Base-by-base conservation (phyloP, 2,113 vertebrate species). In the Centropus bengalensis region DNA sequence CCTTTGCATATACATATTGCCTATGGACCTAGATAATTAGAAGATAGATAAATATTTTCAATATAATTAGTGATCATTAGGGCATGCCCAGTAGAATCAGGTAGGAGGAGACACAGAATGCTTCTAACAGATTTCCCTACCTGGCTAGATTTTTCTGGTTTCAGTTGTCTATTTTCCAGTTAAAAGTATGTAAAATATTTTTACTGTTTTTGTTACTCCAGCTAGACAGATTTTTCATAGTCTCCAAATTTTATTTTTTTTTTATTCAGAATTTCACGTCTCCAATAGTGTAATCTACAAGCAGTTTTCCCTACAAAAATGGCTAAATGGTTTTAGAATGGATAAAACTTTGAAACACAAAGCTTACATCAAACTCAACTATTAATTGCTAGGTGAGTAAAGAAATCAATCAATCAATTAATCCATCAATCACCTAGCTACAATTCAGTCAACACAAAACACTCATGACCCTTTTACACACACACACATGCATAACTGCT, bases 41-140 rank as follows among this genome's bases (percentile, higher is more conserved):
- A 86, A 70, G 21, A 71, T 21, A 59, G 30, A 79, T 59, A 94
- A 75, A 92, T 90, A 88, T 94, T 93, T 95, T 92, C 69, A 73
- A 38, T 56, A 86, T 59, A 78, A 91, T 63, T 67, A 91, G 18
- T 51, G 36, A 81, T 59, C 85, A 87, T 86, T 78, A 86, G 24
- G 9, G 14, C 71, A 81, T 88, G 70, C 6, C 49, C 52, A 59
- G 87, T 81, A 86, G 52, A 55, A 42, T 68, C 64, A 40, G 26
- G 30, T 68, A 68, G 44, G 26, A 80, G 52, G 30, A 92, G 21
- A 75, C 4, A 76, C 14, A 59, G 4, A 63, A 24, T 71, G 8
- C 7, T 30, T 89, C 23, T 59, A 60, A 73, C 7, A 51, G 5
- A 47, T 71, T 76, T 86, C 33, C 27, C 21, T 75, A 22, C 56